phyloP scores from a whole-genome alignment of 2,797 vertebrate genomes.

The Pachyuromys duprasi region DNA sequence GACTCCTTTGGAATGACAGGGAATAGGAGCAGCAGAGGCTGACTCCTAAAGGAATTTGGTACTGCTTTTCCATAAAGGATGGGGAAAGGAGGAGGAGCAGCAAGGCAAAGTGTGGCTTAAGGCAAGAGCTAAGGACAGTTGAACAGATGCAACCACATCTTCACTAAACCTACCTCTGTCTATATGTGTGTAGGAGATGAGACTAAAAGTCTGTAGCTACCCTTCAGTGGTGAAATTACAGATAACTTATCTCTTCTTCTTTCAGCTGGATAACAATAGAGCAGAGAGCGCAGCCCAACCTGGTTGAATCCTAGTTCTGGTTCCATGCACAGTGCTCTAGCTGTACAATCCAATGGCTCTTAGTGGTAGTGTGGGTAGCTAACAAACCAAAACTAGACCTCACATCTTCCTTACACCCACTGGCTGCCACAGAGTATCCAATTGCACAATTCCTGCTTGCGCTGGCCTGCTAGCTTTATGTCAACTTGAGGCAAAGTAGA shows the following conservation, averaged over 20 bases:
- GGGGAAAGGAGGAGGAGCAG: not conserved
- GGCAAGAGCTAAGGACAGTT: not conserved
- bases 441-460: too few relatives aligned
- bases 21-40: too few relatives aligned
- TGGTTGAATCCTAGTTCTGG: not conserved
- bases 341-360: not conserved
- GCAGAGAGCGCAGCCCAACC: not conserved
- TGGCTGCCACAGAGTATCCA: not conserved
- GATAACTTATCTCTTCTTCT: not conserved
- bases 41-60: not conserved
- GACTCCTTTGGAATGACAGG: not conserved
- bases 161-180: not conserved
- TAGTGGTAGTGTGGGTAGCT: not conserved
- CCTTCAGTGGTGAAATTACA: not conserved
- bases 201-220: not conserved
- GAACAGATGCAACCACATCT: not conserved
- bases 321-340: not conserved
- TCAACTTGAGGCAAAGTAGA: not conserved
- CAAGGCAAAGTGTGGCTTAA: not conserved
- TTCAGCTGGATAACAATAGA: not conserved
- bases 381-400: not conserved
- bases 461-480: not conserved
- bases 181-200: not conserved
- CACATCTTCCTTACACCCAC: not conserved
- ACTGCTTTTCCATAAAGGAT: not conserved